These are phyloP conservation scores for Hucho hucho DNA, from an alignment of 2,113 vertebrate genomes.

Conservation along the genomic window DNA sequence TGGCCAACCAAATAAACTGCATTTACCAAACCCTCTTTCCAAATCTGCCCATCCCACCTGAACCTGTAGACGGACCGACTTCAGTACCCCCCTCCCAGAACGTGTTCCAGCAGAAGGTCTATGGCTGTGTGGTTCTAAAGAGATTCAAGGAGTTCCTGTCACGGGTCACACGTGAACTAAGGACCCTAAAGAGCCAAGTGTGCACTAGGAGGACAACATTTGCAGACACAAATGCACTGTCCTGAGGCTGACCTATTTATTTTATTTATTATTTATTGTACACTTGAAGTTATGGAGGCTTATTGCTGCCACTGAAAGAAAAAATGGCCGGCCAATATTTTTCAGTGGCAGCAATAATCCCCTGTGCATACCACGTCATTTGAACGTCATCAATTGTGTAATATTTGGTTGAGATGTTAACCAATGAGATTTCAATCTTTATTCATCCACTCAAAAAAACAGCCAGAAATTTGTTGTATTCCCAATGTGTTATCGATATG, in stretches of 20 bases:
- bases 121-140: constrained; percentile 72
- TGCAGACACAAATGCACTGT: constrained; percentile 18
- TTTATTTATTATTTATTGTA: constrained; percentile 74
- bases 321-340: too few species aligned
- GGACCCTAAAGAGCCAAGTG: constrained; percentile 49
- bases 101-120: constrained; percentile 76
- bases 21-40: constrained; percentile 65
- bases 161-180: constrained; percentile 55
- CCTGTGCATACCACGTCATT: too few species aligned
- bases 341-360: too few species aligned
- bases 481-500: too few species aligned
- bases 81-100: constrained; percentile 65
- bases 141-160: constrained; percentile 64
- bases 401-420: too few species aligned
- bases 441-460: too few species aligned
- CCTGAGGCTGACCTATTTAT: constrained; percentile 58
- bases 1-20: constrained; percentile 34
- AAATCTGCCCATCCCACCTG: constrained; percentile 59
- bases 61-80: constrained; percentile 53
- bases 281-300: background rate
- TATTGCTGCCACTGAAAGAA: too few species aligned
- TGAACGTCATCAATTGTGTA: too few species aligned
- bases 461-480: too few species aligned
- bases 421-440: too few species aligned
- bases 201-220: constrained; percentile 38